phyloP scores from a whole-genome alignment of 2,797 vertebrate species.

The Tarsius wallacei region DNA sequence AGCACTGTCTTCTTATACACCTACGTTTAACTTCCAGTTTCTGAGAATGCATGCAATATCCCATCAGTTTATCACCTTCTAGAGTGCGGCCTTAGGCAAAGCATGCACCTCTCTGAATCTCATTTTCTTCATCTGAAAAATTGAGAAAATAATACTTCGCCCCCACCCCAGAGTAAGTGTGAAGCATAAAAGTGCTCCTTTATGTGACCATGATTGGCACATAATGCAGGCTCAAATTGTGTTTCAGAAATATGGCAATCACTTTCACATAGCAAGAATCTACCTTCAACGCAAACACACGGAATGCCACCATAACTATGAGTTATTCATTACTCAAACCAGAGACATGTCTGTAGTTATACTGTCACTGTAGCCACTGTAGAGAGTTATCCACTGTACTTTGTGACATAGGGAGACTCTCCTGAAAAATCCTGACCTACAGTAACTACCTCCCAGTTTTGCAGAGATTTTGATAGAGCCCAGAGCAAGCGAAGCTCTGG shows the following conservation, averaged over 20 bases:
- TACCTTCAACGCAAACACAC: background rate
- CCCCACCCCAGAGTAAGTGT: background rate
- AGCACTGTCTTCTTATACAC: background rate
- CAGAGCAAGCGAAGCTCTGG: conserved; percentile 13
- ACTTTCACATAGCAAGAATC: background rate
- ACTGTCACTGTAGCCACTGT: conserved; percentile 24
- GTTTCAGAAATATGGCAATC: background rate
- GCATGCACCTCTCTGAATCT: background rate
- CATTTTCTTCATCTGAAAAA: conserved; percentile 20
- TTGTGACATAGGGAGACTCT: background rate
- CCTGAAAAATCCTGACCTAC: conserved; percentile 58
- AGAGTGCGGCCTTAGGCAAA: background rate
- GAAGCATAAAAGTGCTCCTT: background rate
- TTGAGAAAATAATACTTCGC: background rate
- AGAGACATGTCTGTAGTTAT: conserved; percentile 55
- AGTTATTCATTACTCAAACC: conserved; percentile 74
- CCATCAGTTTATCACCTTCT: conserved; percentile 1
- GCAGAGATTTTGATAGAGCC: conserved; percentile 14
- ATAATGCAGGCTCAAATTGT: background rate
- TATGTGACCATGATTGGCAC: background rate
- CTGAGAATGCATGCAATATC: background rate
- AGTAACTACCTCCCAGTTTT: conserved; percentile 45
- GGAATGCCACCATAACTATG: background rate
- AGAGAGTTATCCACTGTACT: conserved; percentile 39
- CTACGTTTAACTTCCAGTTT: background rate